phyloP scores from a whole-genome alignment of 2,113 vertebrate genomes.

The Lophura nycthemera region DNA sequence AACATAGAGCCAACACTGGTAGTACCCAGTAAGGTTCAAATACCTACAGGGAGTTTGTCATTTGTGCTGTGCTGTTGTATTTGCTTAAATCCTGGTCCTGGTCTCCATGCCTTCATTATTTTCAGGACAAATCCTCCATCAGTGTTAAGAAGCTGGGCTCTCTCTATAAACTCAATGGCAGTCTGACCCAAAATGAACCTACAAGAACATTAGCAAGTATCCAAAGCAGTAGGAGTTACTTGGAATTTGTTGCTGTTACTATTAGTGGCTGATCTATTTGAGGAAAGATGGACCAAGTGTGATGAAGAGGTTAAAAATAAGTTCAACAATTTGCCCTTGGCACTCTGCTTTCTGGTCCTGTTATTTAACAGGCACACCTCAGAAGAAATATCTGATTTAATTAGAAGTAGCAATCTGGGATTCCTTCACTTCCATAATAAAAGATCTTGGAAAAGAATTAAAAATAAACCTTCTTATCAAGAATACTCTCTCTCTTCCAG shows the following conservation, averaged over 20 bases:
- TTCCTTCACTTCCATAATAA: neutral
- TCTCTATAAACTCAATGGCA: neutral
- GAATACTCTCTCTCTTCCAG: neutral
- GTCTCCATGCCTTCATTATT: neutral
- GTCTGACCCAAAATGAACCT: neutral
- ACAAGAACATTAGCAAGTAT: neutral
- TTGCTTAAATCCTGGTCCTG: neutral
- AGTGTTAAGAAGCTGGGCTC: neutral
- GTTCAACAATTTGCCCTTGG: neutral
- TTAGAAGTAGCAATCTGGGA: slow-evolving; percentile 17
- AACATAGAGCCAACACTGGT: neutral
- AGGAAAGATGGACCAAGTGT: neutral
- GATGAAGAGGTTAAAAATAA: slow-evolving; percentile 40
- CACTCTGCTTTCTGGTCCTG: neutral
- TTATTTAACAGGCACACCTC: slow-evolving; percentile 8
- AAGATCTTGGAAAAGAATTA: slow-evolving; percentile 9
- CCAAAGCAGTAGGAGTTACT: neutral
- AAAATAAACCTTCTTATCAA: neutral
- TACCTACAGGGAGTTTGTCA: neutral
- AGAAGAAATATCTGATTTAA: neutral
- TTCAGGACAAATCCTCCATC: neutral
- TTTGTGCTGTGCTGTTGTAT: neutral
- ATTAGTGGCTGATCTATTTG: slow-evolving; percentile 22
- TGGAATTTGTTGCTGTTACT: neutral
- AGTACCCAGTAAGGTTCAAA: neutral